Evolutionary conservation across 2,888 invertebrate genomes (phyloP), one percentile per base, ranked within the genome.

Genomic region (Ectemnius cavifrons): DNA sequence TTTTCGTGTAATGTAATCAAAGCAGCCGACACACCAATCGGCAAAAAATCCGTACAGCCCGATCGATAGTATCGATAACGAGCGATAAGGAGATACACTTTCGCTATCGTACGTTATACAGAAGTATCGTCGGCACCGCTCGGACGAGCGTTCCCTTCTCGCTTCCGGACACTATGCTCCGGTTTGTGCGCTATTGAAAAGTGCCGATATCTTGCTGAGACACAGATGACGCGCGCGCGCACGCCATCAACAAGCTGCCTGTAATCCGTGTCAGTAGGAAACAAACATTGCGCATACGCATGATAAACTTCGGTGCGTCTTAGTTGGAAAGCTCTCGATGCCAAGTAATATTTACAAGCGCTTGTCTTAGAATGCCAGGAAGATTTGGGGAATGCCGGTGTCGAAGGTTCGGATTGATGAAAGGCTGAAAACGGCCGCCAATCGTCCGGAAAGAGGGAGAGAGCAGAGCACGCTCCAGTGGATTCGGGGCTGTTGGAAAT

Each of bases 31-130:
- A 4, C n/a, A 14, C n/a, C 47, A n/a, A 47, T 47, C n/a, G n/a
- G 16, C 14, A 2, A n/a, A 16, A 52, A 52, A 14, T 52, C 8
- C n/a, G 16, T 20, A n/a, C 18, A 4, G 46, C 61, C 13, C 28
- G 63, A 65, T 68, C 45, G 67, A 77, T 61, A 70, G 14, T 64
- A n/a, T 14, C 20, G 61, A 74, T 67, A 71, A 69, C 56, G 47
- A 20, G 71, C 60, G 63, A 60, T 66, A 62, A 69, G n/a, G 58
- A 52, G 47, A 74, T 69, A 68, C 61, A 46, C 28, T 46, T 52
- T 57, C 57, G 6, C 45, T 64, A 28, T 61, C 61, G 69, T 2
- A 5, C 6, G 47, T 27, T 76, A 58, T 56, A 27, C 18, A 2
- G 16, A 58, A 71, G 67, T 52, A 46, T 13, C 61, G 56, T 69